Percentiles rank a stretch among this genome's conserved stretches.
phyloP scores from a whole-genome alignment of 2,113 vertebrate species.

The Myiozetetes cayanensis region DNA sequence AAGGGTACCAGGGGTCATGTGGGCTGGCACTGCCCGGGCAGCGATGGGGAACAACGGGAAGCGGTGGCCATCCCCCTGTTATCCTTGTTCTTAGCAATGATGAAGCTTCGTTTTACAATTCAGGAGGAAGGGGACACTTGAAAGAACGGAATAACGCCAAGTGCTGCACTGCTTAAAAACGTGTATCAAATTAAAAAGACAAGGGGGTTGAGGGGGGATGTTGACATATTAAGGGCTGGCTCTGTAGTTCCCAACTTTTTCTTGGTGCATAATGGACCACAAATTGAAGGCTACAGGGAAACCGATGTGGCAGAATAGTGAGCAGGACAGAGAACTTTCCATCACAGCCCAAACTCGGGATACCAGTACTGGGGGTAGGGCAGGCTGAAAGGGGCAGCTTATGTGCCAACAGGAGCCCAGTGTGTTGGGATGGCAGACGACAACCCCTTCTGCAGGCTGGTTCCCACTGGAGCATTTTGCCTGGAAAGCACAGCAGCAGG shows the following conservation, averaged over 20 bases:
- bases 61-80: accelerated
- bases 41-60: neutral
- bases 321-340: neutral
- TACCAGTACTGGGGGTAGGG: accelerated
- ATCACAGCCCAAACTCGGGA: neutral
- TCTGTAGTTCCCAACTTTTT: neutral
- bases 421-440: accelerated
- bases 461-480: accelerated
- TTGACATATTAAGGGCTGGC: neutral
- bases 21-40: neutral
- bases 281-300: neutral
- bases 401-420: accelerated
- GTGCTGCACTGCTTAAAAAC: neutral
- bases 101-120: accelerated
- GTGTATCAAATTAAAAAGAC: too few species aligned
- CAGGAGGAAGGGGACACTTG: neutral
- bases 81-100: accelerated
- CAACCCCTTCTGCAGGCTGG: accelerated
- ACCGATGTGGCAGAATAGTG: neutral
- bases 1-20: accelerated
- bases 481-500: accelerated
- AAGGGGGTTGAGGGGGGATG: accelerated
- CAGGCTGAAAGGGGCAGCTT: neutral
- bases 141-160: accelerated
- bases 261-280: neutral